Percentiles rank a stretch among this genome's conserved stretches.
These are phyloP conservation scores for Halesus radiatus DNA, from an alignment of 1,140 invertebrate genomes.

Conservation along the genomic window DNA sequence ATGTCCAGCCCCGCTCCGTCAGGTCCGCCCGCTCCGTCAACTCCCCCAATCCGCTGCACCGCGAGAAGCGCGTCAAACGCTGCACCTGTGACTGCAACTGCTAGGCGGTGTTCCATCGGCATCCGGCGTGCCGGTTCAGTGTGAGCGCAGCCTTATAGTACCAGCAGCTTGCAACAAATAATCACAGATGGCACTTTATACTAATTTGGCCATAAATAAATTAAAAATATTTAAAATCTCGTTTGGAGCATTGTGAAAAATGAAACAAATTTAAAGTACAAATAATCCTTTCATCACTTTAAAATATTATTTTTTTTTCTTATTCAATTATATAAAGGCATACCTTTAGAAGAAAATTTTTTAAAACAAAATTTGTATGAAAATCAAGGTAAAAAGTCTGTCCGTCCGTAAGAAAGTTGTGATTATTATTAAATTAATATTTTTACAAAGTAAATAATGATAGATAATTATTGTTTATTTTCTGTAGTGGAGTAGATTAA, in stretches of 20 bases:
- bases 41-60: slow-evolving; percentile 57
- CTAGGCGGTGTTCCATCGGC: slow-evolving; percentile 58
- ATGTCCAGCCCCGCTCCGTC: slow-evolving; percentile 76
- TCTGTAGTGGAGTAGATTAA: slow-evolving; percentile 35
- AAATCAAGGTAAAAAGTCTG: neutral
- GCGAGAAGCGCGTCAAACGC: slow-evolving; percentile 73
- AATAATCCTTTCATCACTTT: neutral
- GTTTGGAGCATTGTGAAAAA: neutral
- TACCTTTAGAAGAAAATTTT: neutral
- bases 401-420: slow-evolving; percentile 29
- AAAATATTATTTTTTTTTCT: too few species aligned
- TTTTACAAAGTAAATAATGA: slow-evolving; percentile 34
- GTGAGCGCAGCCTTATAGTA: neutral
- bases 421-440: slow-evolving; percentile 35
- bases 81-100: slow-evolving; percentile 75
- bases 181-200: neutral
- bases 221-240: neutral
- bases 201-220: neutral
- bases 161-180: neutral
- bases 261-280: slow-evolving; percentile 3
- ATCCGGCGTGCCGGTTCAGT: too few species aligned
- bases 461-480: slow-evolving; percentile 34
- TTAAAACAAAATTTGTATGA: neutral
- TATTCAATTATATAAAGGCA: too few species aligned
- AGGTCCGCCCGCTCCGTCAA: slow-evolving; percentile 67